Evolutionary conservation across 2,888 invertebrate genomes (phyloP).

Genomic region (Serripes groenlandicus): DNA sequence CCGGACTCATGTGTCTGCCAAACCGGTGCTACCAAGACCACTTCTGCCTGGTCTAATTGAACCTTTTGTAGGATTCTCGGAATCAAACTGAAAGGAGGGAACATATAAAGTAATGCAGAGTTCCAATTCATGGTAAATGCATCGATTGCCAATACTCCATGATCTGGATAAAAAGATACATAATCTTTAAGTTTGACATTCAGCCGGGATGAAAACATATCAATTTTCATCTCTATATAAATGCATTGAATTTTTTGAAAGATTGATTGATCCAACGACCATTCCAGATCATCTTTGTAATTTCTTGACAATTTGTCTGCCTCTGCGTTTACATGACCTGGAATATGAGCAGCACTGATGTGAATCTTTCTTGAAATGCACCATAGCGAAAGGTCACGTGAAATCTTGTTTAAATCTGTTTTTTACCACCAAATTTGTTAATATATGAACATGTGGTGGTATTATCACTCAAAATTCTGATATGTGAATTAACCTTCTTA

Average conservation of each 20-base stretch:
- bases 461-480: slow-evolving; percentile 37
- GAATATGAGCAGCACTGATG: slow-evolving; percentile 45
- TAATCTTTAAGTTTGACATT: neutral
- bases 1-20: slow-evolving; percentile 39
- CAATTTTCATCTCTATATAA: slow-evolving; percentile 3
- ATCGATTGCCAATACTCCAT: neutral
- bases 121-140: slow-evolving; percentile 24
- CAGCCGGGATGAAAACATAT: slow-evolving; percentile 40
- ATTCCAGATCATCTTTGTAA: slow-evolving; percentile 56
- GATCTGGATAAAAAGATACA: neutral
- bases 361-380: slow-evolving; percentile 28
- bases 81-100: slow-evolving; percentile 43
- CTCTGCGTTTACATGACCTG: slow-evolving; percentile 36
- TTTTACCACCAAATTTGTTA: slow-evolving; percentile 52
- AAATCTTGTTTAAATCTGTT: slow-evolving; percentile 28
- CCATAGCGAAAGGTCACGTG: slow-evolving; percentile 41
- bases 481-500: slow-evolving; percentile 8
- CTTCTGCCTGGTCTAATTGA: slow-evolving; percentile 25
- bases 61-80: slow-evolving; percentile 28
- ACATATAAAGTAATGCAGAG: slow-evolving; percentile 22
- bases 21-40: slow-evolving; percentile 29
- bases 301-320: slow-evolving; percentile 52
- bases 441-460: slow-evolving; percentile 53
- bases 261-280: slow-evolving; percentile 36
- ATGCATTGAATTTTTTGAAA: slow-evolving; percentile 5